Base-by-base conservation (phyloP, 2,888 invertebrate genomes). In the Drosophila meridiana region DNA sequence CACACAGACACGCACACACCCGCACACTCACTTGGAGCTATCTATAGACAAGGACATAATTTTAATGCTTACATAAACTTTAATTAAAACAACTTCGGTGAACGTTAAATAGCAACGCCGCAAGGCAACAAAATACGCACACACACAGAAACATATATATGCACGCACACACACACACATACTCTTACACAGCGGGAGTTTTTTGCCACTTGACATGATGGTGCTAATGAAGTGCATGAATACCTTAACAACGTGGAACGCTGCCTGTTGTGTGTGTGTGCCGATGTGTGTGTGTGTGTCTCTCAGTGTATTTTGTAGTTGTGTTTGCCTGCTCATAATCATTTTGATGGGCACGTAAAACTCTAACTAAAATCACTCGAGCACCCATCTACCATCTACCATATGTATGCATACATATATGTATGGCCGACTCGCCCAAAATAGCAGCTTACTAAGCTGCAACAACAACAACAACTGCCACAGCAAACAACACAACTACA, bases 341-440 rank as follows among this genome's bases (percentile, higher is more conserved):
- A 85, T 85, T 87, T 82, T 82, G 87, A 87, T 87, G 83, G 80
- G 78, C 85, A 87, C 87, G 85, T 85, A 85, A 87, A 85, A 80
- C 70, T 73, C 85, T 75, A 85, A 82, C 85, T 80, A 85, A 85
- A 85, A 82, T 85, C 85, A 87, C 85, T 85, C 84, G 82, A 80
- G 80, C 68, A 42, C 64, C 69, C 69, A 60, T 45, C 45, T 47
- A 61, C 28, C 62, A 47, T 50, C 40, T 57, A 45, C 50, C 56
- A 9, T 32, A 7, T 38, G 14, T 40, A 38, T 56, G 50, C 56
- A 9, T 36, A 5, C 34, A 28, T 36, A 26, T 56, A 53, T 58
- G 40, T 30, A n/a, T 63, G 66, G 53, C 65, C 56, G 64, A 32
- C 20, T 32, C 28, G 20, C 38, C 68, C 36, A 38, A 67, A 70